These are phyloP conservation scores for Pseudobourletiella spinata DNA, from an alignment of 1,140 invertebrate genomes.

Conservation along the genomic window DNA sequence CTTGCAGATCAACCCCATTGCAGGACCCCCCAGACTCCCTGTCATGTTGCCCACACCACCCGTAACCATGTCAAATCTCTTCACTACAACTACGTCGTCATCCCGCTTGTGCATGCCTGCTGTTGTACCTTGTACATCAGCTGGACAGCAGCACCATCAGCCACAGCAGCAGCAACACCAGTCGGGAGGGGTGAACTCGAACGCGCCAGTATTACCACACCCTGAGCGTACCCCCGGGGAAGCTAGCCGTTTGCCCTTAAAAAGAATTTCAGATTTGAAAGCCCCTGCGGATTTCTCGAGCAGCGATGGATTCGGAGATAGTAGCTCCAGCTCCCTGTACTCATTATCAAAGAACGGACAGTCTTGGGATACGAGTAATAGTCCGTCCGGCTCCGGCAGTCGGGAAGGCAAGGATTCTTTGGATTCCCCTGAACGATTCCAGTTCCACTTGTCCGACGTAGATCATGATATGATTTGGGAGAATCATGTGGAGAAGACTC, in stretches of 20 bases:
- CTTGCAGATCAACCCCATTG: background rate
- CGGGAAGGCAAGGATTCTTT: background rate
- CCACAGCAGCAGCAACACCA: background rate
- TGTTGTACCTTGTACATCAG: too few species aligned
- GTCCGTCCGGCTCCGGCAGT: background rate
- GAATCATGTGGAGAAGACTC: background rate
- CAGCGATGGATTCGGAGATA: background rate
- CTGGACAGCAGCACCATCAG: background rate
- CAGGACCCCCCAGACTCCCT: background rate
- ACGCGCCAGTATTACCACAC: background rate
- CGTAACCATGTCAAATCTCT: background rate
- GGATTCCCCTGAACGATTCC: background rate
- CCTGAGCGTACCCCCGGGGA: background rate
- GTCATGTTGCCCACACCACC: background rate
- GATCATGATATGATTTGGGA: slow-evolving; percentile 13
- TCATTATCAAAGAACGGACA: background rate
- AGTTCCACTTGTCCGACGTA: background rate
- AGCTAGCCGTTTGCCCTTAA: too few species aligned
- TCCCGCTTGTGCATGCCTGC: too few species aligned
- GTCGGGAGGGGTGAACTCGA: background rate
- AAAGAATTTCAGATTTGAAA: background rate
- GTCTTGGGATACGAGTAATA: background rate
- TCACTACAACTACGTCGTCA: background rate
- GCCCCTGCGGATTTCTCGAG: background rate
- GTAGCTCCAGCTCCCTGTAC: background rate